Evolutionary conservation across 2,797 vertebrate genomes (phyloP).

Genomic region (Melanotaenia boesemani): DNA sequence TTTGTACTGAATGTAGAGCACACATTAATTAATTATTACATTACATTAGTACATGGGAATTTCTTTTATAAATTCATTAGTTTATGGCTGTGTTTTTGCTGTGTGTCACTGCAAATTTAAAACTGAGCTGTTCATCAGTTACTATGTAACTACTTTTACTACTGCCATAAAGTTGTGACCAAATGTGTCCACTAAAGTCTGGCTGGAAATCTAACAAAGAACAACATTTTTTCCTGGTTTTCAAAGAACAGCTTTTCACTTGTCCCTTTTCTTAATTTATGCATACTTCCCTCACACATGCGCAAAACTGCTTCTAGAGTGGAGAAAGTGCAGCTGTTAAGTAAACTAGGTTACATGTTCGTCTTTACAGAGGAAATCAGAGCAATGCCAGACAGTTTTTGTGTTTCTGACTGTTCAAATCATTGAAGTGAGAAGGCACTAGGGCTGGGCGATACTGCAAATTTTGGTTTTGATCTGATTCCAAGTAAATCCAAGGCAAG

Average conservation of each 20-base stretch:
- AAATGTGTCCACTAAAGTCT: background rate
- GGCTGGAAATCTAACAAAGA: background rate
- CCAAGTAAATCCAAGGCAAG: no score
- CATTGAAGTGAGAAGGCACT: no score
- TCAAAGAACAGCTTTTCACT: background rate
- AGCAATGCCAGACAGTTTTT: no score
- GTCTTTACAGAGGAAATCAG: no score
- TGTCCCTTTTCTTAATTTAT: no score
- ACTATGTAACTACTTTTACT: background rate
- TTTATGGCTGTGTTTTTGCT: constrained; percentile 14
- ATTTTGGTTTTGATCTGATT: no score
- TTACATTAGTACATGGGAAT: constrained; percentile 53
- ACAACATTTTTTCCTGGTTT: background rate
- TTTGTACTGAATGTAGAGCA: constrained; percentile 48
- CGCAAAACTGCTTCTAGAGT: no score
- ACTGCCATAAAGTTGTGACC: background rate
- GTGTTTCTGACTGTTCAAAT: no score
- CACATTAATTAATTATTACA: constrained; percentile 63
- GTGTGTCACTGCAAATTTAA: constrained; percentile 2
- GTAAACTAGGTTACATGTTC: no score
- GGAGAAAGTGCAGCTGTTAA: no score
- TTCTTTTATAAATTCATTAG: constrained; percentile 30
- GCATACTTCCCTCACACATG: no score
- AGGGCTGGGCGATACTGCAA: no score
- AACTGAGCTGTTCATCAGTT: background rate